Base-by-base conservation (phyloP, 1,140 invertebrate species). In the Cataglyphis hispanica region DNA sequence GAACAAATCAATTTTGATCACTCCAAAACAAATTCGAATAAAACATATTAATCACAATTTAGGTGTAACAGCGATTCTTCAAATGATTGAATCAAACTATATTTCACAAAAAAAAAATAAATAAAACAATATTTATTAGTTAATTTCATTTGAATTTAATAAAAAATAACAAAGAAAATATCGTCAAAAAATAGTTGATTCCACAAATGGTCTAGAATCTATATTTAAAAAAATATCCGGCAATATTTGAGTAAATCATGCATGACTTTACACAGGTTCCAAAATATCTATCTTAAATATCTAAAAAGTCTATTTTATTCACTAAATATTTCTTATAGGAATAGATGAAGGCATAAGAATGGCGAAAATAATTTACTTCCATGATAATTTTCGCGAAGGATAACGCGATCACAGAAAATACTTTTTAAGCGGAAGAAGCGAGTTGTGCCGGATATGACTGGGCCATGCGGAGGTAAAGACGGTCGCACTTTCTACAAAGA, bases 351-450 rank as follows among this genome's bases (percentile, higher is more conserved):
- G 1, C 40, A 11, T 43, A 43, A 6, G 46, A 66, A 11, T 56
- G 43, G 40, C 84, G 46, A 80, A 76, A 86, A 87, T 85, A 91
- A 91, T 91, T 91, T 85, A 88, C 85, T 88, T 88, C 84, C 88
- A 85, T 85, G 63, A 89, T 89, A 89, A 91, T 86, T 89, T 91
- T 88, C 86, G 40, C 63, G n/a, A 25, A 64, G 64, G 86, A 87
- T 91, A 91, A 92, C 74, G 86, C 25, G 37, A 46, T 66, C 37
- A 22, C 16, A 63, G 50, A n/a, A 85, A 85, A 27, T 67, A 25
- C 64, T 77, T 84, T 46, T 77, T 76, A 63, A 74, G n/a, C 72
- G 81, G 60, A 77, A 84, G 81, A 27, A 46, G 37, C 37, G 66
- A 70, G 67, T 50, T 16, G 64, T 46, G 46, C 50, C 66, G 78